Conservation (phyloP, 1,140 invertebrate genomes). For the Cydia amplana region DNA sequence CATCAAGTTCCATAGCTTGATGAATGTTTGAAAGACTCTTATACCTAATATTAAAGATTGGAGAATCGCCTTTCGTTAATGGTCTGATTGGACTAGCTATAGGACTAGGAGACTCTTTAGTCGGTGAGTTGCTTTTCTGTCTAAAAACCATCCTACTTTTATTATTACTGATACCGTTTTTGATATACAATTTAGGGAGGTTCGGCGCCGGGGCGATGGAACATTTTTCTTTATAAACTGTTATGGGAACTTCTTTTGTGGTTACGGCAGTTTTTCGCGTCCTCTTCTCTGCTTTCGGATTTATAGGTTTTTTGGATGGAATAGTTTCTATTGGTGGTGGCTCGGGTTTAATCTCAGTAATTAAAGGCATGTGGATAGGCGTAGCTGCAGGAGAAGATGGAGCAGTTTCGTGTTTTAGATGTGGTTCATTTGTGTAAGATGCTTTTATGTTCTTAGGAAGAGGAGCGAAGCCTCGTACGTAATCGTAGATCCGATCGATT, state of each 20-base stretch:
- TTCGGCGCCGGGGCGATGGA: constrained; percentile 72
- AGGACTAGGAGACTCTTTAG: constrained; percentile 85
- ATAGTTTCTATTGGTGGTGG: constrained; percentile 95
- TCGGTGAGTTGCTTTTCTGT: constrained; percentile 87
- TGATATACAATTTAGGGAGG: constrained; percentile 87
- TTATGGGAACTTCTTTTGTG: constrained; percentile 80
- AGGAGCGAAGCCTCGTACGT: constrained; percentile 94
- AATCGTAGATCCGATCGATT: constrained; percentile 98
- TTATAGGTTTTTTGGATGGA: constrained; percentile 87
- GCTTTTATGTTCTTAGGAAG: constrained; percentile 90
- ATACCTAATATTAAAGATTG: constrained; percentile 90
- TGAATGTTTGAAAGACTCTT: constrained; percentile 90
- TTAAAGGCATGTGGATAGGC: constrained; percentile 80
- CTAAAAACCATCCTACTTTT: constrained; percentile 83
- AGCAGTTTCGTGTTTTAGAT: constrained; percentile 70
- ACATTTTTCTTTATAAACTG: constrained; percentile 78
- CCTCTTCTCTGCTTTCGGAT: constrained; percentile 84
- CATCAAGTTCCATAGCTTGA: constrained; percentile 88
- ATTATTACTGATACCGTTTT: constrained; percentile 85
- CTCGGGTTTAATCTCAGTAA: constrained; percentile 86
- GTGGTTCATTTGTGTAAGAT: constrained; percentile 81
- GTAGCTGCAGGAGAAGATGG: constrained; percentile 74
- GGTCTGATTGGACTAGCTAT: constrained; percentile 76
- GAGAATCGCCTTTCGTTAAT: constrained; percentile 85
- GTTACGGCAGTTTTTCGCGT: constrained; percentile 80